Base-by-base conservation (phyloP, 2,113 vertebrate species). In the Heliornis fulica region DNA sequence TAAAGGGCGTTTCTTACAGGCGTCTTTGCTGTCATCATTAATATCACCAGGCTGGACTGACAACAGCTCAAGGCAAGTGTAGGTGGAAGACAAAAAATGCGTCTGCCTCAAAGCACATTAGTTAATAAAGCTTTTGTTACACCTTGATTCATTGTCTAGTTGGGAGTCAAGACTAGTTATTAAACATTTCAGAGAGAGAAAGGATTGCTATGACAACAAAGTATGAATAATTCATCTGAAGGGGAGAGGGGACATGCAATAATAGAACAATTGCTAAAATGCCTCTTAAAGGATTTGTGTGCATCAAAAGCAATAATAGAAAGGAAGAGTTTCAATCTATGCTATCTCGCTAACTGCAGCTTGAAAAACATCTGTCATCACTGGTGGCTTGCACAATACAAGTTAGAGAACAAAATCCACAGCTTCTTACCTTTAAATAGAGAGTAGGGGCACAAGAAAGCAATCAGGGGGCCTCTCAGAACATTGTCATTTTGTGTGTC, bases 261-360 rank as follows among this genome's bases (percentile, higher is more conserved):
- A 93, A 95, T 90, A 91, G 88, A 97, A 96, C 72, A 95, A 89
- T 96, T 96, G 97, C 59, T 96, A 95, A 96, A 98, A 97, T 93
- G 89, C 59, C 61, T 96, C 78, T 92, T 95, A 95, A 94, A 97
- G 65, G 54, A 97, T 95, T 96, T 95, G 87, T 94, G 87, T 90
- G 65, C 77, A 90, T 94, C 90, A 96, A 89, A 97, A 80, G 46
- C 63, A 93, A 95, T 95, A 94, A 97, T 90, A 85, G 94, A 96
- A 94, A 90, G 61, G 31, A 92, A 75, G 41, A 54, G 32, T 94
- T 98, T 96, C 96, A 94, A 74, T 94, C 94, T 94, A 34, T 48
- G 51, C 65, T 97, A 54, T 88, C 59, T 94, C 32, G 5, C 79
- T 96, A 96, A 95, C 79, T 80, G 59, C 72, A 70, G 71, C 69